Conservation (phyloP, 2,113 vertebrate species). For the Accipiter cooperii region DNA sequence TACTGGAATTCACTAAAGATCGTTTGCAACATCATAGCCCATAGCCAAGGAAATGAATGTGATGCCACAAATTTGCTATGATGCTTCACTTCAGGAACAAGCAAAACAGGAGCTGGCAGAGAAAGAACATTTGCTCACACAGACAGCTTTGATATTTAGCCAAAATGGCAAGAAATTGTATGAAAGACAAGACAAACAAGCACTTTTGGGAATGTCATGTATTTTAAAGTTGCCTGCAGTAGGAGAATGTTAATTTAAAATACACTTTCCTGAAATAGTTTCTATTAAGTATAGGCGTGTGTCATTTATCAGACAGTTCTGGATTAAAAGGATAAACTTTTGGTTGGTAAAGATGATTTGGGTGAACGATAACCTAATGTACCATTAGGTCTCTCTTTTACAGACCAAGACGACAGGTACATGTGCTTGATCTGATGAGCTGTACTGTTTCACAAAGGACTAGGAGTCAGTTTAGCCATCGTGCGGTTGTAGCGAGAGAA, state of each 20-base stretch:
- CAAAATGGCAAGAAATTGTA: constrained; percentile 59
- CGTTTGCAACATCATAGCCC: constrained; percentile 31
- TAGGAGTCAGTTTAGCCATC: neutral
- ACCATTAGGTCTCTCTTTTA: neutral
- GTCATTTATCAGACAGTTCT: neutral
- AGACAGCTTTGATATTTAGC: constrained; percentile 58
- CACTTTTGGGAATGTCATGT: constrained; percentile 25
- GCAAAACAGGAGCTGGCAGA: constrained; percentile 54
- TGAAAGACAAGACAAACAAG: constrained; percentile 66
- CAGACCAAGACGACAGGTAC: neutral
- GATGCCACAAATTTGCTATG: constrained; percentile 56
- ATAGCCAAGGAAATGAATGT: constrained; percentile 36
- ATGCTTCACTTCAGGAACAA: constrained; percentile 61
- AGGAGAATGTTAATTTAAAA: constrained; percentile 13
- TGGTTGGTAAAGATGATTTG: neutral
- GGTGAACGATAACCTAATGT: neutral
- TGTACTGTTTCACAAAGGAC: neutral
- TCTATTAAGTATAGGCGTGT: neutral
- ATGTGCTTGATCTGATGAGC: neutral
- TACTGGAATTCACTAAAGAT: neutral
- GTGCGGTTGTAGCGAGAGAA: neutral
- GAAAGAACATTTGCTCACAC: constrained; percentile 62
- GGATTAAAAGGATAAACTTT: neutral
- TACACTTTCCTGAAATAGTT: neutral
- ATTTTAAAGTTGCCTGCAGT: constrained; percentile 30